Evolutionary conservation across 2,113 vertebrate species (phyloP).

Genomic region (Misgurnus anguillicaudatus): DNA sequence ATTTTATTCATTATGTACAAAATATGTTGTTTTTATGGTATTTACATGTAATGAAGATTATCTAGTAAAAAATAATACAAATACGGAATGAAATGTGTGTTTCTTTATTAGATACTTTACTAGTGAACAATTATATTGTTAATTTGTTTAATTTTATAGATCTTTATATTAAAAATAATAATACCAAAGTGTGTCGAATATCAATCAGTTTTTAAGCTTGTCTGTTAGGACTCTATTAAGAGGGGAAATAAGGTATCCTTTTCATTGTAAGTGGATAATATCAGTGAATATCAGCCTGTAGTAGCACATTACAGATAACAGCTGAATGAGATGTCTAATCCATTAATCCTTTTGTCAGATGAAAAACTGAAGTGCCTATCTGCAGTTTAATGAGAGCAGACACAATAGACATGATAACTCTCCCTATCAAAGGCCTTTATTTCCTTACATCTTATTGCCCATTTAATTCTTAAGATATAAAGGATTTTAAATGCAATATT

Average conservation of each 20-base stretch:
- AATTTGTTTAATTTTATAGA: background rate
- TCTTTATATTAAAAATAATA: background rate
- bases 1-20: background rate
- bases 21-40: background rate
- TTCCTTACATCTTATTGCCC: too few relatives aligned
- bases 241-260: slow-evolving; percentile 16
- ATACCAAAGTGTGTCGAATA: too few relatives aligned
- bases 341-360: slow-evolving; percentile 34
- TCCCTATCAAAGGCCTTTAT: background rate
- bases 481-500: background rate
- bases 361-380: slow-evolving; percentile 24
- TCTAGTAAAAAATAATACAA: too few relatives aligned
- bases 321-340: slow-evolving; percentile 17
- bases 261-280: slow-evolving; percentile 39
- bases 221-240: background rate
- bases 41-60: too few relatives aligned
- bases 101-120: slow-evolving; percentile 5
- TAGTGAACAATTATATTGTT: background rate
- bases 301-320: slow-evolving; percentile 20
- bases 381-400: slow-evolving; percentile 8
- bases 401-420: slow-evolving; percentile 2
- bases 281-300: background rate
- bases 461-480: background rate
- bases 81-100: too few relatives aligned
- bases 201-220: background rate